Evolutionary conservation across 2,888 invertebrate species (phyloP).

Genomic region (Empis stercorea): DNA sequence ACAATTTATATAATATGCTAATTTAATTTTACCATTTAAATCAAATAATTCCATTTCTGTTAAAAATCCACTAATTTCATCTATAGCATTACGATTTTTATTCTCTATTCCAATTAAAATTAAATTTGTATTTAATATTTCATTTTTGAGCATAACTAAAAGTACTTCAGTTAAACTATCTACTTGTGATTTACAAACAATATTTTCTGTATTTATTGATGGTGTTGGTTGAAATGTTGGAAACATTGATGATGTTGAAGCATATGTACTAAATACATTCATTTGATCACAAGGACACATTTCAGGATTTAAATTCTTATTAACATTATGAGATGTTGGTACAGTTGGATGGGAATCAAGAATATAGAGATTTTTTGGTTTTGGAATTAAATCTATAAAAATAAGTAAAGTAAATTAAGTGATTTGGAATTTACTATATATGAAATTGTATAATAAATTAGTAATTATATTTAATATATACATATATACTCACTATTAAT

Average conservation of each 20-base stretch:
- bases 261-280: neutral
- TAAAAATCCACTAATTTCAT: slow-evolving; percentile 1
- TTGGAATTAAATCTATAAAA: neutral
- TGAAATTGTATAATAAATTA: neutral
- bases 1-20: neutral
- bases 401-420: too few relatives aligned
- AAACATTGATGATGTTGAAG: neutral
- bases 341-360: too few relatives aligned
- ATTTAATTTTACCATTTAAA: slow-evolving; percentile 3
- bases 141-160: neutral
- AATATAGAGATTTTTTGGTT: neutral
- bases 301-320: neutral
- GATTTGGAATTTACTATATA: too few relatives aligned
- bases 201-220: neutral
- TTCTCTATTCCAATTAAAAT: neutral
- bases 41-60: slow-evolving; percentile 1
- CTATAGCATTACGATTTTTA: neutral
- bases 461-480: neutral
- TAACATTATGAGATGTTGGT: too few relatives aligned
- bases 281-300: neutral
- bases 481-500: neutral
- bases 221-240: neutral
- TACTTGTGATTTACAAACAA: neutral
- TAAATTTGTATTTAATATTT: neutral
- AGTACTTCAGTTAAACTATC: neutral